These are phyloP conservation scores for Platynereis dumerilii DNA, from an alignment of 2,888 invertebrate genomes.

Conservation along the genomic window DNA sequence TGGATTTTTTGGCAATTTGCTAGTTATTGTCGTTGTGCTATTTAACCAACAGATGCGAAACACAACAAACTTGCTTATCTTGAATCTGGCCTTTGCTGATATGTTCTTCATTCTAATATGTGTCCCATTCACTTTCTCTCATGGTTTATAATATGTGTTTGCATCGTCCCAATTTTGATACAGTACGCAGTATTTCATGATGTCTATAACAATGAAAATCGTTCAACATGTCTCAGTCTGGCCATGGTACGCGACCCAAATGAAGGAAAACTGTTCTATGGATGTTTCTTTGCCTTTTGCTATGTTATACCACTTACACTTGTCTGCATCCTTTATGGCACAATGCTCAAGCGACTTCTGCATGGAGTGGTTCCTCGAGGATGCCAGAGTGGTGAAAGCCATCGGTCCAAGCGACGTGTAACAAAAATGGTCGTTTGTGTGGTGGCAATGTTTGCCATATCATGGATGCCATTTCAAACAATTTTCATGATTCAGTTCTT, in stretches of 20 bases:
- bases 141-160: constrained; percentile 76
- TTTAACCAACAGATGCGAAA: constrained; percentile 91
- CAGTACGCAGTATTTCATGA: constrained; percentile 46
- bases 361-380: constrained; percentile 74
- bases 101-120: constrained; percentile 90
- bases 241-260: constrained; percentile 18
- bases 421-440: no score
- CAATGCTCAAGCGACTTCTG: constrained; percentile 88
- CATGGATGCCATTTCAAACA: no score
- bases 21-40: constrained; percentile 87
- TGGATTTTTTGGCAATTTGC: constrained; percentile 86
- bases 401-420: constrained; percentile 85
- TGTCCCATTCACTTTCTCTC: constrained; percentile 87
- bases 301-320: constrained; percentile 86
- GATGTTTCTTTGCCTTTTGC: constrained; percentile 78
- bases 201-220: constrained; percentile 59
- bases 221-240: constrained; percentile 49
- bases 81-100: constrained; percentile 88
- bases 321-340: constrained; percentile 85
- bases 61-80: constrained; percentile 89
- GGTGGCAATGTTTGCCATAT: no score
- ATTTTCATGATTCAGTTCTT: no score
- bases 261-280: constrained; percentile 40
- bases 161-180: constrained; percentile 57
- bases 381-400: constrained; percentile 77